Conservation (phyloP, 2,797 vertebrate genomes). For the Cyprinodon diabolis region DNA sequence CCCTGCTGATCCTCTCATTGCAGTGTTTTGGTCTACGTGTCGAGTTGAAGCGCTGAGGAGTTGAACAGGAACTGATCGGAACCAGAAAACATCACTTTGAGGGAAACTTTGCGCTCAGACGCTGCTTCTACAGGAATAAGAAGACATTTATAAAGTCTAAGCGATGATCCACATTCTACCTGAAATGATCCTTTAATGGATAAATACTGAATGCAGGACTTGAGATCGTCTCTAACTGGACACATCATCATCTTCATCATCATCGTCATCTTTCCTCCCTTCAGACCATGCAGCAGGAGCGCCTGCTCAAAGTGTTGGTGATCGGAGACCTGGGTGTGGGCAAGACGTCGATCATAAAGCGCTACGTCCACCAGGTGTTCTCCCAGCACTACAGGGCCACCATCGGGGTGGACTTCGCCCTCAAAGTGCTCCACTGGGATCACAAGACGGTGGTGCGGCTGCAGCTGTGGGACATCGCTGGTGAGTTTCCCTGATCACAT, state of each 20-base stretch:
- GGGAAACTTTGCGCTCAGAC: not conserved
- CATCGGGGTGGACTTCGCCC: slow-evolving; percentile 84
- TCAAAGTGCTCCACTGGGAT: slow-evolving; percentile 82
- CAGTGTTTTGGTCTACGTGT: not conserved
- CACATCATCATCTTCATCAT: not conserved
- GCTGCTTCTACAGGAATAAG: not conserved
- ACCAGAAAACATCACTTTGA: not conserved
- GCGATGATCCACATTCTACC: not conserved
- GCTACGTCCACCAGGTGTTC: slow-evolving; percentile 83
- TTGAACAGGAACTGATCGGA: not conserved
- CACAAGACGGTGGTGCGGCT: slow-evolving; percentile 77
- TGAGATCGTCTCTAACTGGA: not conserved
- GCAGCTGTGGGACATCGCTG: slow-evolving; percentile 86
- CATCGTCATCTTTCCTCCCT: not conserved
- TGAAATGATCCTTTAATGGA: not conserved
- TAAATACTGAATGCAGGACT: not conserved
- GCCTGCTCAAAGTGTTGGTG: slow-evolving; percentile 81
- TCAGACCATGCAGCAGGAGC: slow-evolving; percentile 72
- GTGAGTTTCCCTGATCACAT: slow-evolving; percentile 50
- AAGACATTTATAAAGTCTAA: not conserved
- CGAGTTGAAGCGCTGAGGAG: not conserved
- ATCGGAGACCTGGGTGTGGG: slow-evolving; percentile 84
- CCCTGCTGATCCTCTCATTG: not conserved
- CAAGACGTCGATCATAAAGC: slow-evolving; percentile 83
- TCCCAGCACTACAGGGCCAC: slow-evolving; percentile 85